A percentile compares a stretch with the other conserved stretches of the same genome.
These are phyloP conservation scores for Sphaeridia pumilis DNA, from an alignment of 2,888 invertebrate species.

Conservation along the genomic window DNA sequence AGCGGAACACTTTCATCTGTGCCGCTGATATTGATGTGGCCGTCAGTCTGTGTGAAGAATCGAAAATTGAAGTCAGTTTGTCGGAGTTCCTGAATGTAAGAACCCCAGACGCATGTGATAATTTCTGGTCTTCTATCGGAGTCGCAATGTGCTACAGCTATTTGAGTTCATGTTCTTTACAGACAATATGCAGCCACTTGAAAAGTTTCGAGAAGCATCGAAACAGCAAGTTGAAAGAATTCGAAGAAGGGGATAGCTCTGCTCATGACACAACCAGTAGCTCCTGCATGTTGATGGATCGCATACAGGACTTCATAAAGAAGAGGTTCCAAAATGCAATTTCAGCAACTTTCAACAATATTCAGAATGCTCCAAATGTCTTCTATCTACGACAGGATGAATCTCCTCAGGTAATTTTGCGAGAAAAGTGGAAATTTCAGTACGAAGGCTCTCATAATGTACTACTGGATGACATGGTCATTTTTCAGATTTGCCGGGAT, in stretches of 20 bases:
- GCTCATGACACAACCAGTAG: too few species aligned
- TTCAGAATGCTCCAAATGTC: constrained; percentile 17
- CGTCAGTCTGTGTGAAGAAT: constrained; percentile 58
- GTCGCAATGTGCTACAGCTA: too few species aligned
- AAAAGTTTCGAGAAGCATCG: constrained; percentile 39
- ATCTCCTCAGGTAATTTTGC: too few species aligned
- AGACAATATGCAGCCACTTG: constrained; percentile 52
- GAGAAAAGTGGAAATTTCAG: too few species aligned
- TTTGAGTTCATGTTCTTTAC: background rate
- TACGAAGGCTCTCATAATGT: too few species aligned
- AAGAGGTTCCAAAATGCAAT: constrained; percentile 23
- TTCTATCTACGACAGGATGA: too few species aligned
- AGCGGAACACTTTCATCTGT: constrained; percentile 48
- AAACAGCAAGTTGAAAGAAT: constrained; percentile 18
- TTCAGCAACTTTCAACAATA: constrained; percentile 20
- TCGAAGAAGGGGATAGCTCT: background rate
- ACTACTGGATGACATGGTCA: too few species aligned
- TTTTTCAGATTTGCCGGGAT: too few species aligned
- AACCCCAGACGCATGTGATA: background rate
- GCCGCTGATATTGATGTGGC: constrained; percentile 55
- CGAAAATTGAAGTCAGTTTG: constrained; percentile 54
- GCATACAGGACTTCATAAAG: constrained; percentile 26
- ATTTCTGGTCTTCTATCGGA: background rate
- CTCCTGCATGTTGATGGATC: constrained; percentile 19
- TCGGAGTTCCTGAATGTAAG: constrained; percentile 46